Evolutionary conservation across 2,888 invertebrate species (phyloP), one percentile per base, ranked within the genome.

Genomic region (Athalia cordata): DNA sequence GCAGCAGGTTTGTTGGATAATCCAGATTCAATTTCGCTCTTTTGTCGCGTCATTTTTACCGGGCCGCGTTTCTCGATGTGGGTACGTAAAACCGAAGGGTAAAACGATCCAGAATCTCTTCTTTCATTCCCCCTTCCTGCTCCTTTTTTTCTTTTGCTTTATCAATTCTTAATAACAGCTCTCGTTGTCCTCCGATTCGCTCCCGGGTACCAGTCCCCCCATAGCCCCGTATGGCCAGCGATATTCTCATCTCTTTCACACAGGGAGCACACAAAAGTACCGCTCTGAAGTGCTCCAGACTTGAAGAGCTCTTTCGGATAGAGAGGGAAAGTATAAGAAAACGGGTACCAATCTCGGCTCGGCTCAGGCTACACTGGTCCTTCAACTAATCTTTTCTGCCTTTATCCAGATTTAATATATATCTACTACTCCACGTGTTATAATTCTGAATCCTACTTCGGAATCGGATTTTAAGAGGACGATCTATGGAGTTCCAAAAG

Each of bases 41-140:
- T 68, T 68, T 68, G 68, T 68, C 13, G 55, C 55, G 55, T 9
- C 15, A 68, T 15, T 52, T 55, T 6, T 49, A 13, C 49, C n/a
- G 5, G n/a, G 4, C 67, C 65, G 70, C 78, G 77, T 79, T 78
- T 77, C 80, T 78, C 66, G 79, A 77, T 78, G 55, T 78, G 76
- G 76, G 57, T 74, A 75, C 79, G 62, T 43, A 57, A 15, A 77
- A n/a, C 5, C 64, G 50, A 52, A 62, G 64, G 62, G 75, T 62
- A 62, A 75, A 64, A 57, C n/a, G 62, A 75, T 61, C 75, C 62
- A 75, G 75, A 50, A 75, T 50, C 75, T 72, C 29, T 5, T 75
- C 29, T 75, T 75, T 62, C 50, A 50, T 75, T 64, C 62, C 29
- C 8, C 62, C 29, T 62, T 62, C 49, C 50, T 11, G 50, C 62